Evolutionary conservation across 2,797 vertebrate genomes (phyloP).

Genomic region (Setipinna tenuifilis): DNA sequence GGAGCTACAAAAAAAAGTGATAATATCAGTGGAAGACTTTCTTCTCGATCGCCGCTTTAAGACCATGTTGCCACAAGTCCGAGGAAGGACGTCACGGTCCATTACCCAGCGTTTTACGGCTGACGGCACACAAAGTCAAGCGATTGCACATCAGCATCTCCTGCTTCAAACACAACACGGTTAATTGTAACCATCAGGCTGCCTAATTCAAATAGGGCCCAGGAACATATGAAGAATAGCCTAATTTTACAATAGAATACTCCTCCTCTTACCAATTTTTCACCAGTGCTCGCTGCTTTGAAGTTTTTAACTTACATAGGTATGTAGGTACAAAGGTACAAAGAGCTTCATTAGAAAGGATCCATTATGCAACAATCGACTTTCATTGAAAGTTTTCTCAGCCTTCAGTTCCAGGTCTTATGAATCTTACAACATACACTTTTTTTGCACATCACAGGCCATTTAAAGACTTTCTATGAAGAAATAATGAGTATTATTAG

Average conservation of each 20-base stretch:
- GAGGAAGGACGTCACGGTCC: conserved; percentile 23
- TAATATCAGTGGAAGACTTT: neutral
- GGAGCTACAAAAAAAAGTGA: neutral
- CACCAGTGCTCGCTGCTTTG: no score
- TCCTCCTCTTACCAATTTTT: no score
- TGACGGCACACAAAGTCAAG: neutral
- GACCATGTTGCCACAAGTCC: neutral
- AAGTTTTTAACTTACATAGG: neutral
- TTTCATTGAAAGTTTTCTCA: neutral
- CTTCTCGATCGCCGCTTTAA: neutral
- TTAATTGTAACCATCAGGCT: neutral
- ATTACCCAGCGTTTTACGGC: neutral
- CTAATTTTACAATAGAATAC: neutral
- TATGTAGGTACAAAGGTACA: no score
- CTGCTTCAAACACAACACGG: neutral
- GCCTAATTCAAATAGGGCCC: neutral
- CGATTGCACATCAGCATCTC: neutral
- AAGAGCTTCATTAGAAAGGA: neutral
- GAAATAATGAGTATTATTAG: neutral
- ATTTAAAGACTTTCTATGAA: neutral
- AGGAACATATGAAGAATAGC: neutral
- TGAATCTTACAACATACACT: neutral
- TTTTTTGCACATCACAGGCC: neutral
- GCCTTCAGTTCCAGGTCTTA: neutral
- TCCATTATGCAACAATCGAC: neutral